Evolutionary conservation across 2,113 vertebrate species (phyloP).

Genomic region (Propithecus coquereli): DNA sequence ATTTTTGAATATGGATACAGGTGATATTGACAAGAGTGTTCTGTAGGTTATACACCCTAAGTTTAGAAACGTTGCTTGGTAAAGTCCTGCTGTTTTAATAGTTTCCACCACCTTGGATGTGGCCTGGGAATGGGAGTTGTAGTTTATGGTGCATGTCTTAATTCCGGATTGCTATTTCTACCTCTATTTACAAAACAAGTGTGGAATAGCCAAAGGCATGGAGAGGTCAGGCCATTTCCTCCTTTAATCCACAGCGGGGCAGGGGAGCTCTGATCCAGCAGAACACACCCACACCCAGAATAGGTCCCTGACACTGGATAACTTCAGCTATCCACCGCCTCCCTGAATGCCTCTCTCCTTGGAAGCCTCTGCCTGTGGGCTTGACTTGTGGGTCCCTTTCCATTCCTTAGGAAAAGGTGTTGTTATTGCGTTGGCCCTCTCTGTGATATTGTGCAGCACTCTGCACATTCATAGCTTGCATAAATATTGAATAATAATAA

Average conservation of each 20-base stretch:
- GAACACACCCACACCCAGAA: neutral
- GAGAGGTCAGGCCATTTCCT: slow-evolving; percentile 31
- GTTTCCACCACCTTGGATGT: neutral
- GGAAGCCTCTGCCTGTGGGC: neutral
- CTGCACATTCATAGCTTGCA: slow-evolving; percentile 66
- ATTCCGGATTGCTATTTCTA: neutral
- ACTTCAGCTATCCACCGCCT: neutral
- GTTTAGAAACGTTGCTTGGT: neutral
- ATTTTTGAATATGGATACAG: slow-evolving; percentile 9
- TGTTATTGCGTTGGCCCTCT: slow-evolving; percentile 45
- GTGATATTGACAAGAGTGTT: neutral
- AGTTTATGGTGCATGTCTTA: slow-evolving; percentile 57
- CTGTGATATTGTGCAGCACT: slow-evolving; percentile 57
- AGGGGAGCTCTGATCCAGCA: neutral
- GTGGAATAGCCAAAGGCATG: slow-evolving; percentile 35
- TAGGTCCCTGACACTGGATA: neutral
- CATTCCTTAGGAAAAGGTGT: slow-evolving; percentile 8
- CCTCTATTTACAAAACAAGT: slow-evolving; percentile 65
- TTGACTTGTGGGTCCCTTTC: slow-evolving; percentile 40
- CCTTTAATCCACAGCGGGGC: neutral
- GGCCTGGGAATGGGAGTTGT: neutral
- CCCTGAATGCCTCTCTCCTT: neutral
- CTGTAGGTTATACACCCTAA: neutral
- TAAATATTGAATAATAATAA: slow-evolving; percentile 75
- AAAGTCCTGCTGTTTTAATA: slow-evolving; percentile 8